These are phyloP conservation scores for Microtus pennsylvanicus DNA, from an alignment of 2,113 vertebrate species.

Conservation along the genomic window DNA sequence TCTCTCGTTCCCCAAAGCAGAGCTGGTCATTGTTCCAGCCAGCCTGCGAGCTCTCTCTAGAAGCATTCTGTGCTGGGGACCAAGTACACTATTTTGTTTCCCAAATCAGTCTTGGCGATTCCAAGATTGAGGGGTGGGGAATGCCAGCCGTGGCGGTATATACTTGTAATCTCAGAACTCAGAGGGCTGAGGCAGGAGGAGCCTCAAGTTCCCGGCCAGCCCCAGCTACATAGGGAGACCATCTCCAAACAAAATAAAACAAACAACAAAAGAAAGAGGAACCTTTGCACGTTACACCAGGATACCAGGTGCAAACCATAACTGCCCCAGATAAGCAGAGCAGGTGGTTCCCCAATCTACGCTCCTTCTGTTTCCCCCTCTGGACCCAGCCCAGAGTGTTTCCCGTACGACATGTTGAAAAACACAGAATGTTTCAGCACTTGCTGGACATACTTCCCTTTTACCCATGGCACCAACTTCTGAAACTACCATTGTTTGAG, in stretches of 20 bases:
- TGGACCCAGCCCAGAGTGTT: not conserved
- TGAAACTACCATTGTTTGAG: not conserved
- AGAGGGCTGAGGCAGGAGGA: not conserved
- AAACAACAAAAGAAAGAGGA: not conserved
- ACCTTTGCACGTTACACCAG: not conserved
- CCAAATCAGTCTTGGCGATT: not conserved
- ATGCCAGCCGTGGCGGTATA: not conserved
- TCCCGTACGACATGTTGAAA: not conserved
- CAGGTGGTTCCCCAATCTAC: not conserved
- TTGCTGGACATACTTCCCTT: not conserved
- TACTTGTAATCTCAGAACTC: not conserved
- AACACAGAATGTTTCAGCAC: not conserved
- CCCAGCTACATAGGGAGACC: not conserved
- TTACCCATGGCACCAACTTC: not conserved
- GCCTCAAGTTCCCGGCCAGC: not conserved
- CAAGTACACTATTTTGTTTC: not conserved
- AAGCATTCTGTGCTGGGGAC: not conserved
- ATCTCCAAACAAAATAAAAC: not conserved
- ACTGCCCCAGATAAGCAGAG: not conserved
- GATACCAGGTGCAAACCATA: not conserved
- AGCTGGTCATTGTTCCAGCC: not conserved
- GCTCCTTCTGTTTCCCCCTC: not conserved
- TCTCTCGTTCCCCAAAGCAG: not conserved
- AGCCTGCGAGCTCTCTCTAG: not conserved
- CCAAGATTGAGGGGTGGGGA: not conserved